Evolutionary conservation across 1,140 invertebrate genomes (phyloP).

Genomic region (Akabosia matsudoensis): DNA sequence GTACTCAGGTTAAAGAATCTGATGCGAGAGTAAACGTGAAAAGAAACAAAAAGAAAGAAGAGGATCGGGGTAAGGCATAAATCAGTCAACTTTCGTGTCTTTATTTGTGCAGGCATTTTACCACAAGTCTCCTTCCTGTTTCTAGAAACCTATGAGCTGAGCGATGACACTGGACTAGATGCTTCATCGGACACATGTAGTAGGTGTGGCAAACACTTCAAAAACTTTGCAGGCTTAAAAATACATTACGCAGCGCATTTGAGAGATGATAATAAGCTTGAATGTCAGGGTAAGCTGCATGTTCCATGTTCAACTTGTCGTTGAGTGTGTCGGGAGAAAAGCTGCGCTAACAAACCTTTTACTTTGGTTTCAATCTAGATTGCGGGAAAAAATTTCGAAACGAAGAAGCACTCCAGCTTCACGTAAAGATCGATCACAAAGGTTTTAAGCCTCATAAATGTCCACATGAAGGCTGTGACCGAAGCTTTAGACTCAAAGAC

Average conservation of each 20-base stretch:
- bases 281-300: background rate
- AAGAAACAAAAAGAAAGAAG: too few relatives aligned
- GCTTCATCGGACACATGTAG: conserved; percentile 9
- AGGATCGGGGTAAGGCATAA: too few relatives aligned
- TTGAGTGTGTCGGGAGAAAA: too few relatives aligned
- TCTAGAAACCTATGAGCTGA: too few relatives aligned
- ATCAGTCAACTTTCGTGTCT: too few relatives aligned
- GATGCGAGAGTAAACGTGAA: too few relatives aligned
- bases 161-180: background rate
- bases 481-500: conserved; percentile 29
- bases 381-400: conserved; percentile 36
- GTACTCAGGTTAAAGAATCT: too few relatives aligned
- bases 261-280: conserved; percentile 31
- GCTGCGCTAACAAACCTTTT: too few relatives aligned
- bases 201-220: conserved; percentile 27
- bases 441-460: conserved; percentile 33
- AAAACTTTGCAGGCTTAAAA: conserved; percentile 26
- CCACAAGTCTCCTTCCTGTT: too few relatives aligned
- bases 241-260: conserved; percentile 33
- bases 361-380: conserved; percentile 8
- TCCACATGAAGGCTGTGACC: conserved; percentile 16
- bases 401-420: conserved; percentile 18
- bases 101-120: too few relatives aligned
- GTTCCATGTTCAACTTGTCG: too few relatives aligned
- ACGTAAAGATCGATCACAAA: conserved; percentile 28